A percentile compares a stretch with the other conserved stretches of the same genome.
These are phyloP conservation scores for Anadara kagoshimensis DNA, from an alignment of 1,140 invertebrate species.

Conservation along the genomic window DNA sequence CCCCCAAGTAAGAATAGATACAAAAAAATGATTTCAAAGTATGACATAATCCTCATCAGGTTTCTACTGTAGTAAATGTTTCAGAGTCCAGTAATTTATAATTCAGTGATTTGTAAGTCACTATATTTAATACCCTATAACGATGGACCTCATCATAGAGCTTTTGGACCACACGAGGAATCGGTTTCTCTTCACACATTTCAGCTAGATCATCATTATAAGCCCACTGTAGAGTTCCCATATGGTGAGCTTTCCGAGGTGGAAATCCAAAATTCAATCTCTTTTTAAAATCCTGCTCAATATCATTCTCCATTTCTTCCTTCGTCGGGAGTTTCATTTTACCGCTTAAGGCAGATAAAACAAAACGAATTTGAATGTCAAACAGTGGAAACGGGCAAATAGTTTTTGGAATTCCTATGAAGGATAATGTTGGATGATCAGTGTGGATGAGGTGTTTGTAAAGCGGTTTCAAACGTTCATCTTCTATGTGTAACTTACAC, in stretches of 20 bases:
- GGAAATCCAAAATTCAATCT: conserved; percentile 77
- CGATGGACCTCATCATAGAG: conserved; percentile 75
- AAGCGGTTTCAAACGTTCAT: conserved; percentile 87
- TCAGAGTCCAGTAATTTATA: conserved; percentile 27
- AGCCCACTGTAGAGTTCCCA: conserved; percentile 80
- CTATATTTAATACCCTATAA: conserved; percentile 46
- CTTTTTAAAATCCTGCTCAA: conserved; percentile 76
- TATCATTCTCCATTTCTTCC: conserved; percentile 81
- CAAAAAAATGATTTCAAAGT: no score
- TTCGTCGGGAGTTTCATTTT: conserved; percentile 79
- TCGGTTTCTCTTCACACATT: conserved; percentile 77
- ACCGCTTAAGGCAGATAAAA: conserved; percentile 81
- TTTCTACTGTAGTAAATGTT: not conserved
- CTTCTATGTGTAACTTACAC: conserved; percentile 82
- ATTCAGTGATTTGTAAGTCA: conserved; percentile 48
- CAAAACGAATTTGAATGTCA: conserved; percentile 87
- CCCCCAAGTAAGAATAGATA: no score
- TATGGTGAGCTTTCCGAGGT: conserved; percentile 82
- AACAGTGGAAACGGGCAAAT: conserved; percentile 91
- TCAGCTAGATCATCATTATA: conserved; percentile 83
- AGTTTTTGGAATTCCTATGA: conserved; percentile 88
- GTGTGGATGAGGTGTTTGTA: conserved; percentile 91
- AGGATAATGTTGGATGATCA: conserved; percentile 83
- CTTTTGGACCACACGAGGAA: conserved; percentile 81
- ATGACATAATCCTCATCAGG: no score